A percentile compares a stretch with the other conserved stretches of the same genome.
Conservation (phyloP, 1,140 invertebrate genomes). For the Cecropterus lyciades region DNA sequence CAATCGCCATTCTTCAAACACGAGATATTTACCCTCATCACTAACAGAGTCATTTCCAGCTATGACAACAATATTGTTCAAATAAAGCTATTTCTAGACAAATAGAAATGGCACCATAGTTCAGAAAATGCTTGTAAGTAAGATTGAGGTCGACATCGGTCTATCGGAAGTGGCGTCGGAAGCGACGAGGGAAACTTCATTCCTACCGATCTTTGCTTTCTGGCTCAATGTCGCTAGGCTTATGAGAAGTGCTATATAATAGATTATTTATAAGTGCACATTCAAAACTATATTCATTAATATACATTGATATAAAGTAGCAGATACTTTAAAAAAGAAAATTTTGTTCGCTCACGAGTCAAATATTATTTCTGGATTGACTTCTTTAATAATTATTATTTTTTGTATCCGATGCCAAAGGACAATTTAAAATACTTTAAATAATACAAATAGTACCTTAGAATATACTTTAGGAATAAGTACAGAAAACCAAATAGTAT, state of each 20-base stretch:
- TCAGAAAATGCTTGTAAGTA: slow-evolving; percentile 15
- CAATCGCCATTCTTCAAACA: neutral
- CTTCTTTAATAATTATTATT: too few relatives aligned
- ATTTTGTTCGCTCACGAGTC: too few relatives aligned
- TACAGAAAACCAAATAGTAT: too few relatives aligned
- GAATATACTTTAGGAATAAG: too few relatives aligned
- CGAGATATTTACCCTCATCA: neutral
- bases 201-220: neutral
- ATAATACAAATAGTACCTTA: too few relatives aligned
- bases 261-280: too few relatives aligned
- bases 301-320: too few relatives aligned
- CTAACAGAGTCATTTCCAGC: neutral
- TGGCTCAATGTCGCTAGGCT: neutral
- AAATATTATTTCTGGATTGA: too few relatives aligned
- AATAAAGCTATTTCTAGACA: slow-evolving; percentile 7
- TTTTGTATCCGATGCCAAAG: too few relatives aligned
- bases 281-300: too few relatives aligned
- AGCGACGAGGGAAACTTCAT: slow-evolving; percentile 9
- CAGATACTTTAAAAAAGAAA: too few relatives aligned
- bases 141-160: slow-evolving; percentile 24
- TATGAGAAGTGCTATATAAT: neutral
- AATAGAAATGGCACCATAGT: slow-evolving; percentile 18
- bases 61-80: slow-evolving; percentile 22
- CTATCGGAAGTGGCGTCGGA: slow-evolving; percentile 23
- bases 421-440: too few relatives aligned